Conservation (phyloP, 2,113 vertebrate species). For the human (Homo sapiens) region GRCh38 chr4:69809501-69810000, state of each 20-base stretch:
- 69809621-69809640: neutral
- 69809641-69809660: neutral
- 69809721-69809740: neutral
- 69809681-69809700: neutral
- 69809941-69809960: neutral
- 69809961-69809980: neutral
- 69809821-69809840: constrained; percentile 89
- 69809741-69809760: neutral
- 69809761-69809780: neutral
- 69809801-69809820: neutral
- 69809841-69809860: constrained; percentile 87
- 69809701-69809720: neutral
- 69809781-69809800: neutral
- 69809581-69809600: neutral
- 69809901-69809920: constrained; percentile 82
- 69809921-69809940: constrained; percentile 45
- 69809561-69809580: neutral
- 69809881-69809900: constrained; percentile 84
- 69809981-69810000: neutral
- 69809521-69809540: neutral
- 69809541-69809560: neutral
- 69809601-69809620: neutral
- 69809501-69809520: neutral
- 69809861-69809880: constrained; percentile 89
- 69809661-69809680: neutral